Base-by-base conservation (phyloP, 1,140 invertebrate species). In the Bathynomus jamesi region DNA sequence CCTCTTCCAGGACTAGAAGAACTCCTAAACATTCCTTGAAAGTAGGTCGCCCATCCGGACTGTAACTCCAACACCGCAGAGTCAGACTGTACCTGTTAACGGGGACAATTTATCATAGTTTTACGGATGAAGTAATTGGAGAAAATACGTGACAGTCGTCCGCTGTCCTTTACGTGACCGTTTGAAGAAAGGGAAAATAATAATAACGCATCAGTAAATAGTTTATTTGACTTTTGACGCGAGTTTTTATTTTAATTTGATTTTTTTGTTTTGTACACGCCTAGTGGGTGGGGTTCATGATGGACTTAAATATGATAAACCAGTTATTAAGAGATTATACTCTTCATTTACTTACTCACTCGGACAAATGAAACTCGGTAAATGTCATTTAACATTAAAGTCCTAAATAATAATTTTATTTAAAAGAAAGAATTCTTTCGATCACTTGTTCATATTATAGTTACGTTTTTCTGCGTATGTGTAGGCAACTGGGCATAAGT, bases 31-130 rank as follows among this genome's bases (percentile, higher is more conserved):
- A 69, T n/a, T 61, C 67, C 8, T 61, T 27, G 46, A 69, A 69
- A 4, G 53, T 53, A 30, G 67, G 67, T 5, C 67, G 28, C 13
- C 24, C 28, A 17, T 61, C 67, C 4, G 40, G 67, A 28, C 46
- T 61, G 46, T 61, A 69, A 61, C 21, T 69, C 67, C 67, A 69
- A 30, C 67, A 69, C 10, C 25, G 60, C 67, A 28, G 28, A 40
- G 61, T 69, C 8, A 69, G 46, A 1, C 4, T 25, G n/a, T 31
- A 53, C 17, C 67, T 69, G 67, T 17, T 28, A 5, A 53, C 11
- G 21, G 4, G 3, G 60, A 13, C 10, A 40, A 46, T 8, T 27
- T 63, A 53, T 53, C 11, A 13, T 13, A 11, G 21, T 13, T 53
- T 53, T 53, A 13, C 46, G n/a, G n/a, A n/a, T n/a, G n/a, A n/a